phyloP scores from a whole-genome alignment of 2,113 vertebrate genomes.

The Rhinolophus ferrumequinum region DNA sequence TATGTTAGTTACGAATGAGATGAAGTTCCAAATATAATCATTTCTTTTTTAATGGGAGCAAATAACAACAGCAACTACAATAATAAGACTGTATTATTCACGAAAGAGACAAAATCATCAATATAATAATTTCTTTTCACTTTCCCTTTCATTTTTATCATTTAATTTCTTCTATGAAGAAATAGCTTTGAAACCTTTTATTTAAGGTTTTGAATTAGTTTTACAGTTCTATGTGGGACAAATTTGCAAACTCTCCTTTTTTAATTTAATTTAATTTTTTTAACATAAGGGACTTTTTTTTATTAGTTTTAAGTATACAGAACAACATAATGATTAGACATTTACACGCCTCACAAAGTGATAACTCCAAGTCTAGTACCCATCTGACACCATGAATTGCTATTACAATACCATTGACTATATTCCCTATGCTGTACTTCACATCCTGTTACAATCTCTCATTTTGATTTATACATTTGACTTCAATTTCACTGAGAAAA shows the following conservation, averaged over 20 bases:
- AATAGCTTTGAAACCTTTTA: background rate
- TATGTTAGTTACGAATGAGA: background rate
- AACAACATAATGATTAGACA: no score
- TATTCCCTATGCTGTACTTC: no score
- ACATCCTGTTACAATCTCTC: background rate
- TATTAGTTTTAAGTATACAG: no score
- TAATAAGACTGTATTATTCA: background rate
- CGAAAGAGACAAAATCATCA: background rate
- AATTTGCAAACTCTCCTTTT: background rate
- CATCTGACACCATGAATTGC: no score
- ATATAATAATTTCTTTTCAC: background rate
- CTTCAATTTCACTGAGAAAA: constrained; percentile 40
- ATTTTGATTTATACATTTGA: constrained; percentile 7
- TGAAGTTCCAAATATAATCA: background rate
- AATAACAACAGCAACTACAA: background rate
- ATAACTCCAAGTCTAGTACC: no score
- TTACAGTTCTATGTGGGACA: background rate
- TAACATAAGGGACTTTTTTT: no score
- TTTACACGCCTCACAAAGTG: no score
- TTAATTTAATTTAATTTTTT: no score
- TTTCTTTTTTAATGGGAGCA: background rate
- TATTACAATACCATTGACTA: no score
- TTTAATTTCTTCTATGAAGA: background rate
- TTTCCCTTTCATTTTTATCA: background rate
- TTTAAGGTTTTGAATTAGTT: constrained; percentile 28